phyloP scores from a whole-genome alignment of 2,888 invertebrate species.

The Cerceris rybyensis region DNA sequence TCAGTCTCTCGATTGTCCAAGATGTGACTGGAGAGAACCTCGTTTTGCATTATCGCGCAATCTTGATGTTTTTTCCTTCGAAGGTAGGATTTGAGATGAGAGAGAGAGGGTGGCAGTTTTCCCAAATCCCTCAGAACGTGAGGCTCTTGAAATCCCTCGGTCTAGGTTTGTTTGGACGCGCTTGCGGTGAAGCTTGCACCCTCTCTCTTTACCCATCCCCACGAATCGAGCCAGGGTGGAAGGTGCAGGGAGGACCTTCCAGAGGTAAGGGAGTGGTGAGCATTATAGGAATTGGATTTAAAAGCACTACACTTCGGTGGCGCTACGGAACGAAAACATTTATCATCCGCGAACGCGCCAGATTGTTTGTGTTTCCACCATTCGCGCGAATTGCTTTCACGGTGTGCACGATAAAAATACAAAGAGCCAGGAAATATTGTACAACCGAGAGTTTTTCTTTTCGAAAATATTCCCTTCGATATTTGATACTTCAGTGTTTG shows the following conservation, averaged over 20 bases:
- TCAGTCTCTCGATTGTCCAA: conserved; percentile 37
- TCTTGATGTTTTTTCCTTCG: conserved; percentile 31
- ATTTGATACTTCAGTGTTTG: neutral
- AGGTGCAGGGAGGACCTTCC: conserved; percentile 18
- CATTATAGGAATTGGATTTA: conserved; percentile 75
- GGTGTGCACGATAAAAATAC: conserved; percentile 37
- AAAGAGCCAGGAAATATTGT: neutral
- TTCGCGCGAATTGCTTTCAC: conserved; percentile 49
- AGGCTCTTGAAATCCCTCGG: conserved; percentile 59
- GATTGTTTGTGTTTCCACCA: conserved; percentile 57
- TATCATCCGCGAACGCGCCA: conserved; percentile 60
- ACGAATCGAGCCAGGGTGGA: conserved; percentile 23
- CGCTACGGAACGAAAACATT: conserved; percentile 65
- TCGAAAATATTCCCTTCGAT: neutral
- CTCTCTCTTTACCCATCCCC: conserved; percentile 16
- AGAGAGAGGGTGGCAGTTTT: conserved; percentile 26
- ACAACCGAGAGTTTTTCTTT: neutral
- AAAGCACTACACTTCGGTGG: conserved; percentile 63
- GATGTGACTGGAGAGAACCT: conserved; percentile 28
- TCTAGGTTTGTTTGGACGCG: conserved; percentile 69
- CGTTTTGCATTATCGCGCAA: conserved; percentile 52
- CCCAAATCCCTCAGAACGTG: conserved; percentile 54
- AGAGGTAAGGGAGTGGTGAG: conserved; percentile 8
- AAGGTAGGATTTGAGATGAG: conserved; percentile 18
- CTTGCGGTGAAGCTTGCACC: conserved; percentile 56